Evolutionary conservation across 2,888 invertebrate genomes (phyloP).

Genomic region (Acanthosepion esculentum): DNA sequence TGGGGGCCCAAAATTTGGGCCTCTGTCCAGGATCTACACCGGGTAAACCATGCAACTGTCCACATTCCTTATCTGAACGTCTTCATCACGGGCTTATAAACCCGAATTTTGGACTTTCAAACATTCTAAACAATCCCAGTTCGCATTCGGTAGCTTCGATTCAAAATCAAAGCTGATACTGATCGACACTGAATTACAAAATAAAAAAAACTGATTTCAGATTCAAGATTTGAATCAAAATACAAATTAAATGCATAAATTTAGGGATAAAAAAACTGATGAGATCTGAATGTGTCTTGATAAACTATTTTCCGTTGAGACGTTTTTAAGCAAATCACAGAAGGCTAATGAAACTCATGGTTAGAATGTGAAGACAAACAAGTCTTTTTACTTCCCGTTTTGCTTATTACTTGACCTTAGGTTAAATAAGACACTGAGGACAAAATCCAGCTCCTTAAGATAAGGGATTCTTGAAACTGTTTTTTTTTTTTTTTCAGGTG

Average conservation of each 20-base stretch:
- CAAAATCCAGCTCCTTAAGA: not conserved
- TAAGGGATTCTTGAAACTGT: not conserved
- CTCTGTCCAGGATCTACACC: conserved; percentile 39
- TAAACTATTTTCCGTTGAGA: not conserved
- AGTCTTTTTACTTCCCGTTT: not conserved
- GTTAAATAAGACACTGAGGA: not conserved
- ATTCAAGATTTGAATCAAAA: not conserved
- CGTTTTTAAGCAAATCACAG: not conserved
- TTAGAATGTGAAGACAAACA: not conserved
- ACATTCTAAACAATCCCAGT: not conserved
- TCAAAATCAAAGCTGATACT: conserved; percentile 45
- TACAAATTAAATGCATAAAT: not conserved
- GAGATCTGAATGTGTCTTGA: not conserved
- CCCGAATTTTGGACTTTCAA: conserved; percentile 35
- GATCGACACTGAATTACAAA: not conserved
- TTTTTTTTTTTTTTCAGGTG: not conserved
- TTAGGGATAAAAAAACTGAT: not conserved
- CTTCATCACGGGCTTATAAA: not conserved
- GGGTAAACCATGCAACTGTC: conserved; percentile 41
- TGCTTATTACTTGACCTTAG: not conserved
- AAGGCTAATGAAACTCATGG: not conserved
- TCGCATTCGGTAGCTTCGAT: conserved; percentile 44
- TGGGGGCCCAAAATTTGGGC: conserved; percentile 36
- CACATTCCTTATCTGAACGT: conserved; percentile 40
- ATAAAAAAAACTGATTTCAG: not conserved